Conservation (phyloP, 2,888 invertebrate species). For the Phasia obesa region DNA sequence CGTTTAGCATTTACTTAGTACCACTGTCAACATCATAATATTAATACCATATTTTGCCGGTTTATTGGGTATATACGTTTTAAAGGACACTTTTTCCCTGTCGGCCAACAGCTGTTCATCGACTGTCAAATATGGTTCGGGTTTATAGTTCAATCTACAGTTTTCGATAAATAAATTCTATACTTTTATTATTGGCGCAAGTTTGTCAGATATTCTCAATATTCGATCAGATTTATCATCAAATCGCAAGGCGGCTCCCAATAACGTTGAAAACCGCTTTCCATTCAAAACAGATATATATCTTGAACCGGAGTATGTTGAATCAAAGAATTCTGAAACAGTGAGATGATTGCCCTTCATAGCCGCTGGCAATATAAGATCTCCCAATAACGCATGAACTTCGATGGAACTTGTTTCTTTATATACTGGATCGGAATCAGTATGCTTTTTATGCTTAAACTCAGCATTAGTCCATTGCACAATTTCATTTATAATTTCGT, state of each 20-base stretch:
- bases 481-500: conserved; percentile 10
- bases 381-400: conserved; percentile 50
- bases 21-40: conserved; percentile 55
- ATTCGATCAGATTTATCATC: not conserved
- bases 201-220: conserved; percentile 47
- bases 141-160: conserved; percentile 63
- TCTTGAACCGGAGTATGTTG: conserved; percentile 48
- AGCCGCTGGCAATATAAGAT: conserved; percentile 51
- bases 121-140: conserved; percentile 55
- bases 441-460: conserved; percentile 32
- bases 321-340: conserved; percentile 58
- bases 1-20: conserved; percentile 67
- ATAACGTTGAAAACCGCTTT: conserved; percentile 38
- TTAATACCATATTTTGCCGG: conserved; percentile 64
- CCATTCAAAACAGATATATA: conserved; percentile 57
- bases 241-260: conserved; percentile 6
- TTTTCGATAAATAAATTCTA: conserved; percentile 51
- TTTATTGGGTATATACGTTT: conserved; percentile 69
- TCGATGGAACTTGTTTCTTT: conserved; percentile 53
- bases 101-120: conserved; percentile 67
- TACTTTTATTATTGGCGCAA: conserved; percentile 29
- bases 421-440: conserved; percentile 46
- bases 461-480: conserved; percentile 33
- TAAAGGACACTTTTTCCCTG: conserved; percentile 49
- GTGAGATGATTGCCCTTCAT: conserved; percentile 57